Percentiles rank a stretch among this genome's conserved stretches.
Conservation (phyloP, 2,888 invertebrate genomes). For the Bembecia ichneumoniformis region DNA sequence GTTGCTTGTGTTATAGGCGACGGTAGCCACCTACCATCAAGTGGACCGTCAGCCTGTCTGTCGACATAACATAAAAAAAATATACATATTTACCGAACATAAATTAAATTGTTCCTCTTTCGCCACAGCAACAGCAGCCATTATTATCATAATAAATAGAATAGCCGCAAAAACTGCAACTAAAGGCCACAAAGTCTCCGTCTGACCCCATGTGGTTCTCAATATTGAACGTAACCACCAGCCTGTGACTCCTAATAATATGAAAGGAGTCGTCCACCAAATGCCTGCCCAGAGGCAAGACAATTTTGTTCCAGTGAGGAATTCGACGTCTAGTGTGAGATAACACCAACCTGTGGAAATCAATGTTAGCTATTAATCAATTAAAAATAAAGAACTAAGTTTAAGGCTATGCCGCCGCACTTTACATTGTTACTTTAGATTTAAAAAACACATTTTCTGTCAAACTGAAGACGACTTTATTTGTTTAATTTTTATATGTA, state of each 20-base stretch:
- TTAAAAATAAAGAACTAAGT: not conserved
- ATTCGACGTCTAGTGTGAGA: constrained; percentile 52
- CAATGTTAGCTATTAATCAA: too few relatives aligned
- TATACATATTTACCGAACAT: constrained; percentile 33
- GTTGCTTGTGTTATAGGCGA: too few relatives aligned
- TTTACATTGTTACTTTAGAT: too few relatives aligned
- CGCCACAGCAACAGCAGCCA: constrained; percentile 53
- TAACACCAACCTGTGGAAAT: constrained; percentile 50
- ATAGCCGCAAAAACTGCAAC: constrained; percentile 41
- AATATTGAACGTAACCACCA: constrained; percentile 58
- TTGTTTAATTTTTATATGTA: too few relatives aligned
- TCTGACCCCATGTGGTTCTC: constrained; percentile 30
- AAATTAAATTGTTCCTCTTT: constrained; percentile 65
- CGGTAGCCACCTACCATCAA: too few relatives aligned
- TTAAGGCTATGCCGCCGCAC: not conserved
- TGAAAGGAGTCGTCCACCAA: constrained; percentile 48
- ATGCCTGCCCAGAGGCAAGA: constrained; percentile 47
- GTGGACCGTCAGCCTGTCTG: too few relatives aligned
- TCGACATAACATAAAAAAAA: too few relatives aligned
- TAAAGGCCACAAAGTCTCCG: constrained; percentile 45
- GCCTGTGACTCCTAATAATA: constrained; percentile 45
- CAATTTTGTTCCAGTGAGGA: constrained; percentile 49
- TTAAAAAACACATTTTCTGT: too few relatives aligned
- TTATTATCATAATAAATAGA: constrained; percentile 42
- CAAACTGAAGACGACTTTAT: too few relatives aligned